Evolutionary conservation across 2,888 invertebrate species (phyloP).

Genomic region (Rhingia campestris): DNA sequence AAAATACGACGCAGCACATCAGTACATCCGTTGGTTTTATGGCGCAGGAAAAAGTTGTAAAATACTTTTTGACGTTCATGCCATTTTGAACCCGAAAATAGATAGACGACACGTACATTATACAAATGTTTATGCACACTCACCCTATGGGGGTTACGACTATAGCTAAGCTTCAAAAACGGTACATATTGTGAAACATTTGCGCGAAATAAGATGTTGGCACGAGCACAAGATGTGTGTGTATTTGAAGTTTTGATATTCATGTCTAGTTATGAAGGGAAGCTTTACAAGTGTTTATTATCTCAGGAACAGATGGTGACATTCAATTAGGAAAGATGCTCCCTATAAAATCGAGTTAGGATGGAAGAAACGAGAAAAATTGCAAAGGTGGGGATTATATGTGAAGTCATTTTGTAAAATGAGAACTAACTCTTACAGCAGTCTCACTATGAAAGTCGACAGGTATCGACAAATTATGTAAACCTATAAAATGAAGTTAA

Average conservation of each 20-base stretch:
- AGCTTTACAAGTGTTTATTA: neutral
- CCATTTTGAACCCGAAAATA: conserved; percentile 9
- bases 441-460: too few species aligned
- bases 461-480: too few species aligned
- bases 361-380: too few species aligned
- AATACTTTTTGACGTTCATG: conserved; percentile 23
- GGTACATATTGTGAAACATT: conserved; percentile 4
- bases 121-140: conserved; percentile 2
- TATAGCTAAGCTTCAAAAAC: neutral
- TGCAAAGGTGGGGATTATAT: too few species aligned
- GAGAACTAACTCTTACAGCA: too few species aligned
- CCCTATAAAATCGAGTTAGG: too few species aligned
- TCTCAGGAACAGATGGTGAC: neutral
- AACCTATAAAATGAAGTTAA: too few species aligned
- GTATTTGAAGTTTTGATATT: neutral
- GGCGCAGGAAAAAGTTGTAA: conserved; percentile 32
- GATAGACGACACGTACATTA: conserved; percentile 23
- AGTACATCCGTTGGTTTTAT: conserved; percentile 37
- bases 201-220: neutral
- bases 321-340: neutral
- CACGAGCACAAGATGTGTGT: neutral
- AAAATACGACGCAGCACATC: conserved; percentile 8
- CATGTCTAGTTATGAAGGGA: neutral
- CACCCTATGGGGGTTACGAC: neutral
- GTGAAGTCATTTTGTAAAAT: too few species aligned